A percentile compares a stretch with the other conserved stretches of the same genome.
Conservation (phyloP, 1,140 invertebrate species). For the Telenomus remus region DNA sequence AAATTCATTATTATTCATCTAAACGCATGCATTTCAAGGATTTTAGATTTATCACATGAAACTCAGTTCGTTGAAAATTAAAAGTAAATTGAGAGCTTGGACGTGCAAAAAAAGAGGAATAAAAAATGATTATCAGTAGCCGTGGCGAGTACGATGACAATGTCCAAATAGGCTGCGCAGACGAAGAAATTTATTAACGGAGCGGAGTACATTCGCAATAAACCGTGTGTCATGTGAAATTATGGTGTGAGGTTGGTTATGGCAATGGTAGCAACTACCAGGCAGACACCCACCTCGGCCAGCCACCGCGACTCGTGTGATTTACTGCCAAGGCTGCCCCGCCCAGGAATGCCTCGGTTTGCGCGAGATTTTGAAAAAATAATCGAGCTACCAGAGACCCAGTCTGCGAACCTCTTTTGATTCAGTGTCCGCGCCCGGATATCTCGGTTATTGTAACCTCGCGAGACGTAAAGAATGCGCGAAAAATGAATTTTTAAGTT, state of each 20-base stretch:
- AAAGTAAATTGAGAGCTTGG: constrained; percentile 30
- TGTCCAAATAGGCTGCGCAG: constrained; percentile 64
- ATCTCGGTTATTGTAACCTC: constrained; percentile 53
- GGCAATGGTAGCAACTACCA: constrained; percentile 69
- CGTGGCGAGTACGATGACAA: constrained; percentile 60
- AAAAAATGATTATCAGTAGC: constrained; percentile 55
- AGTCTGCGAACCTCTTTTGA: constrained; percentile 32
- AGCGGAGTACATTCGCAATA: constrained; percentile 71
- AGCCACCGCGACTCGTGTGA: constrained; percentile 58
- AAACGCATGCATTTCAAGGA: too few species aligned
- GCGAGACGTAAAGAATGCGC: constrained; percentile 24
- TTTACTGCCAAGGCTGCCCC: constrained; percentile 67
- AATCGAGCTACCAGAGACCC: constrained; percentile 60
- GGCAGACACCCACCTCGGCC: constrained; percentile 63
- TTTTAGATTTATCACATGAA: background rate
- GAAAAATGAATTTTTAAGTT: constrained; percentile 24
- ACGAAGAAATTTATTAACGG: constrained; percentile 73
- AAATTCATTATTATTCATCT: too few species aligned
- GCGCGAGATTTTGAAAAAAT: constrained; percentile 71
- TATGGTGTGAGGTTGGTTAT: constrained; percentile 70
- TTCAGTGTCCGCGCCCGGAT: constrained; percentile 34
- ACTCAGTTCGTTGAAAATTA: constrained; percentile 19
- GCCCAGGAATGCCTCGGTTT: constrained; percentile 74
- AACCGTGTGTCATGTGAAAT: constrained; percentile 70
- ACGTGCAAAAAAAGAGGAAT: constrained; percentile 19